Evolutionary conservation across 2,888 invertebrate species (phyloP).

Genomic region (Octonoba sinensis): DNA sequence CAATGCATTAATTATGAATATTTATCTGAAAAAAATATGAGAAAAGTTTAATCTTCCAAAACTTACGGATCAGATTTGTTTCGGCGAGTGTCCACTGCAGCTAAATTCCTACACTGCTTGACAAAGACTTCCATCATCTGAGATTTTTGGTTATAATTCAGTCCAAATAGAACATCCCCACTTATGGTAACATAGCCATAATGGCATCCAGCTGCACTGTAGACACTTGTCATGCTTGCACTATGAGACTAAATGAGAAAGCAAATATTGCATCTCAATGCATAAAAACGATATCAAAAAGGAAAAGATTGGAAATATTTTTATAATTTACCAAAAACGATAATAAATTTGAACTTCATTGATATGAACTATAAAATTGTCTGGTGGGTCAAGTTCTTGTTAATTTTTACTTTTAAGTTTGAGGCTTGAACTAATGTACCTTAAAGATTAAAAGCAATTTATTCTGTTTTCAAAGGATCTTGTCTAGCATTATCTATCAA

Average conservation of each 20-base stretch:
- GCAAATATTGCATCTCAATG: neutral
- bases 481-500: too few relatives aligned
- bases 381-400: too few relatives aligned
- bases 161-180: conserved; percentile 92
- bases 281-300: neutral
- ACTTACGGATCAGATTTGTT: conserved; percentile 95
- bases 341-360: too few relatives aligned
- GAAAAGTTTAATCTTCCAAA: neutral
- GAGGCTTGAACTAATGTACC: too few relatives aligned
- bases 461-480: too few relatives aligned
- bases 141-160: conserved; percentile 93
- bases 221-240: conserved; percentile 95
- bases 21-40: too few relatives aligned
- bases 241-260: conserved; percentile 78
- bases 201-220: conserved; percentile 92
- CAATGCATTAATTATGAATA: too few relatives aligned
- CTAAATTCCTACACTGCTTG: conserved; percentile 90
- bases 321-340: too few relatives aligned
- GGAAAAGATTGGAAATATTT: neutral
- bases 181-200: conserved; percentile 88
- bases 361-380: too few relatives aligned
- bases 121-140: conserved; percentile 89
- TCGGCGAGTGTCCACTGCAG: conserved; percentile 89
- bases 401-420: too few relatives aligned
- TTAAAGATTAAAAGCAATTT: too few relatives aligned